Base-by-base conservation (phyloP, 2,797 vertebrate genomes). In the Eutrigla gurnardus region DNA sequence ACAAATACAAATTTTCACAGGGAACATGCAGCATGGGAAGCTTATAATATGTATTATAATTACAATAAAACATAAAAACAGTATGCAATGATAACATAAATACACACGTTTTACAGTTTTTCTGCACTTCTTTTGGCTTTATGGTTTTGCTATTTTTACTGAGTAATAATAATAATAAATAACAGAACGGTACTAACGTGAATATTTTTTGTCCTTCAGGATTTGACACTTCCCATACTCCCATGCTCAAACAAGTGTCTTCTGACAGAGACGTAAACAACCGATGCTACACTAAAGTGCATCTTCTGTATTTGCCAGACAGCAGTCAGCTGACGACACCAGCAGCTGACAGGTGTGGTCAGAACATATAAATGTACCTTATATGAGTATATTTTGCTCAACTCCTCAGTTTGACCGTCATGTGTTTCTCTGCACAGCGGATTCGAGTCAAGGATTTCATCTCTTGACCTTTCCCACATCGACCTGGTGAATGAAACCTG, bases 401-500 rank as follows among this genome's bases (percentile, higher is more conserved):
- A 4, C 11, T 42, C 11, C 9, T 8, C 47, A 25, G 37, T 39
- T 58, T 45, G 37, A 64, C 45, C 13, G 17, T 52, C 0, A 35
- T 60, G 2, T 50, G 17, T 17, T 39, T 46, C 25, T 61, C 52
- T 10, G 66, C 37, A 59, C 74, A 91, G 90, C 65, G 79, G 89
- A 12, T 52, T 90, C 7, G 74, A 89, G 61, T 82, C 80, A 1
- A 91, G 88, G 87, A 77, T 93, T 49, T 88, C 88, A 0, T 78
- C 84, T 39, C 89, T 93, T 0, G 53, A 87, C 0, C 50, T 79
- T 13, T 92, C 92, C 6, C 90, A 94, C 7, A 63, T 75, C 4
- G 83, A 90, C 46, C 43, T 91, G 45, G 89, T 94, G 74, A 94
- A 94, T 75, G 86, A 87, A 50, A 90, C 82, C 10, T 94, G 92